Conservation (phyloP, 2,797 vertebrate species). For the Tokudaia tokunoshimensis region DNA sequence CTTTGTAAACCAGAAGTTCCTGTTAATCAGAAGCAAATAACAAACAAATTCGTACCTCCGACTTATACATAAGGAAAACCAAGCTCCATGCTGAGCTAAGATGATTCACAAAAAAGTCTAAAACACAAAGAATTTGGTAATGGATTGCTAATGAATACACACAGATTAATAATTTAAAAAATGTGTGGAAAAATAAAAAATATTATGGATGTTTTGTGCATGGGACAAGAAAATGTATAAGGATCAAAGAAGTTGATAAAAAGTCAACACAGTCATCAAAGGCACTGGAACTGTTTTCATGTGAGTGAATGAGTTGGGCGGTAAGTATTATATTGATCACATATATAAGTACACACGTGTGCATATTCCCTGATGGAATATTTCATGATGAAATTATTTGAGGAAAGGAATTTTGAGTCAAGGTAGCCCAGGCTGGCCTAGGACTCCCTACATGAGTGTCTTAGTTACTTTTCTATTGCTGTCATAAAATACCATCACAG, state of each 20-base stretch:
- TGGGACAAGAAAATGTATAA: background rate
- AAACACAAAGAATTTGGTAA: conserved; percentile 1
- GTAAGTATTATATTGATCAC: background rate
- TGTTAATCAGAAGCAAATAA: conserved; percentile 39
- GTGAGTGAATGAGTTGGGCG: background rate
- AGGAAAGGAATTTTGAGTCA: background rate
- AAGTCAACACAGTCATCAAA: background rate
- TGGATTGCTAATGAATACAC: background rate
- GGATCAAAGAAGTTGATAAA: background rate
- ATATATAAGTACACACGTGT: too few species aligned
- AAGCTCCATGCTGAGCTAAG: background rate
- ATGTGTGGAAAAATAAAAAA: background rate
- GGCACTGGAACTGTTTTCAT: background rate
- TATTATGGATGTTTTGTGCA: background rate
- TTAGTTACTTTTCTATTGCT: background rate
- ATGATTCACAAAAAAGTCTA: background rate
- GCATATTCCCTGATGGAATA: background rate
- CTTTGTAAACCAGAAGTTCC: background rate
- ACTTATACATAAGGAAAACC: background rate
- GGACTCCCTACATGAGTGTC: background rate
- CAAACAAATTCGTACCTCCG: background rate
- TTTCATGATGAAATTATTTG: background rate
- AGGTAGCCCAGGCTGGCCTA: background rate
- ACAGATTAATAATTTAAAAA: background rate
- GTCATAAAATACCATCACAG: background rate